Percentiles rank a stretch among this genome's conserved stretches.
Conservation (phyloP, 2,888 invertebrate species). For the Drosophila paranaensis region DNA sequence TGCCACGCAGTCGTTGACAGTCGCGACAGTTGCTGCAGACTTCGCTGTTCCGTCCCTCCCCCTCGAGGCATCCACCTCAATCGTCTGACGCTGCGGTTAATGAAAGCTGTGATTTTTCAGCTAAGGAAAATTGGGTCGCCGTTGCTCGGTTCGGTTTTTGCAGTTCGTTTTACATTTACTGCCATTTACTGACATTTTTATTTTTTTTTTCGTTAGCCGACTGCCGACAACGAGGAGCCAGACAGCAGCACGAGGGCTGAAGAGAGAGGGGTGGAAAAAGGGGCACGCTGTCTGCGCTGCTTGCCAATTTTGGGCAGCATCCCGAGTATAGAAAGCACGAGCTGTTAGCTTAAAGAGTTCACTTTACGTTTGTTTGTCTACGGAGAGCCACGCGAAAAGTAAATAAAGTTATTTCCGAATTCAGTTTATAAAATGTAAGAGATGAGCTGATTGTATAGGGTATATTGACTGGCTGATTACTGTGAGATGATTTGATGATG, state of each 20-base stretch:
- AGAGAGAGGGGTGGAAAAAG: not conserved
- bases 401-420: not conserved
- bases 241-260: not conserved
- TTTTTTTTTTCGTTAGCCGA: constrained; percentile 9
- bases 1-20: constrained; percentile 51
- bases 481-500: too few relatives aligned
- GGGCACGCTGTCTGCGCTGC: constrained; percentile 50
- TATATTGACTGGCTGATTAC: not conserved
- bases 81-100: constrained; percentile 72
- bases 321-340: not conserved
- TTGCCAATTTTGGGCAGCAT: constrained; percentile 42
- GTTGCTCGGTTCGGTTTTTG: constrained; percentile 38
- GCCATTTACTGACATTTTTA: constrained; percentile 60
- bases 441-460: not conserved
- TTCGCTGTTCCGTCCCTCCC: not conserved
- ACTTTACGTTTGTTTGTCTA: constrained; percentile 18
- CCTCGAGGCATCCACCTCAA: constrained; percentile 9
- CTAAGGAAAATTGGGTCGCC: constrained; percentile 68
- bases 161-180: constrained; percentile 62
- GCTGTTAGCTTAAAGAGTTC: constrained; percentile 6
- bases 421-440: not conserved
- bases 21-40: constrained; percentile 49
- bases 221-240: constrained; percentile 55
- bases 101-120: constrained; percentile 70
- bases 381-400: not conserved